phyloP scores from a whole-genome alignment of 2,888 invertebrate species.

The Yponomeuta cagnagella region DNA sequence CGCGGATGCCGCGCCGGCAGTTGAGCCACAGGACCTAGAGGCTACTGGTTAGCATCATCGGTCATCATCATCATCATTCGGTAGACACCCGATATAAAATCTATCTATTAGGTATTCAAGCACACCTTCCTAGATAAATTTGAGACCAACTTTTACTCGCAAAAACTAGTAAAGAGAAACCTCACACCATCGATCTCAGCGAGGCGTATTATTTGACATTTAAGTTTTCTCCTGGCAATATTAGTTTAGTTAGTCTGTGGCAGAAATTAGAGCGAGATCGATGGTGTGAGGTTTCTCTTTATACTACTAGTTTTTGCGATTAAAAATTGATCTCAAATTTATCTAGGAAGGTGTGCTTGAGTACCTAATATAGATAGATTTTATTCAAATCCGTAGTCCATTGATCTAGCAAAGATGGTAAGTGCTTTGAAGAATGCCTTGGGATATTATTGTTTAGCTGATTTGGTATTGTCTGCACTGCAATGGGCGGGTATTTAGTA shows the following conservation, averaged over 20 bases:
- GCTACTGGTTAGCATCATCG: too few species aligned
- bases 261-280: conserved; percentile 27
- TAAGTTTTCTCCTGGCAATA: conserved; percentile 15
- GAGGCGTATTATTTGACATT: conserved; percentile 6
- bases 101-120: too few species aligned
- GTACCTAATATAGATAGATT: not conserved
- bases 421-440: not conserved
- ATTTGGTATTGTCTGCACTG: not conserved
- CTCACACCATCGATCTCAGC: too few species aligned
- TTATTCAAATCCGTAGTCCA: not conserved
- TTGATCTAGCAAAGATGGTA: conserved; percentile 12
- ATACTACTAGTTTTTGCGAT: conserved; percentile 25
- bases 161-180: too few species aligned
- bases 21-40: too few species aligned
- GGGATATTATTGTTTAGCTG: not conserved
- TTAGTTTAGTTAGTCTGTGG: not conserved
- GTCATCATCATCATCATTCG: too few species aligned
- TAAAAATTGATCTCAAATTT: conserved; percentile 25
- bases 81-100: too few species aligned
- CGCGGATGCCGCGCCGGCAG: too few species aligned
- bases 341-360: not conserved
- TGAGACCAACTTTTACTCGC: too few species aligned
- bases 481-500: conserved; percentile 3
- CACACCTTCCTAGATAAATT: too few species aligned
- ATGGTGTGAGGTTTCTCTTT: conserved; percentile 31